Conservation (phyloP, 1,140 invertebrate genomes). For the Drosophila littoralis region DNA sequence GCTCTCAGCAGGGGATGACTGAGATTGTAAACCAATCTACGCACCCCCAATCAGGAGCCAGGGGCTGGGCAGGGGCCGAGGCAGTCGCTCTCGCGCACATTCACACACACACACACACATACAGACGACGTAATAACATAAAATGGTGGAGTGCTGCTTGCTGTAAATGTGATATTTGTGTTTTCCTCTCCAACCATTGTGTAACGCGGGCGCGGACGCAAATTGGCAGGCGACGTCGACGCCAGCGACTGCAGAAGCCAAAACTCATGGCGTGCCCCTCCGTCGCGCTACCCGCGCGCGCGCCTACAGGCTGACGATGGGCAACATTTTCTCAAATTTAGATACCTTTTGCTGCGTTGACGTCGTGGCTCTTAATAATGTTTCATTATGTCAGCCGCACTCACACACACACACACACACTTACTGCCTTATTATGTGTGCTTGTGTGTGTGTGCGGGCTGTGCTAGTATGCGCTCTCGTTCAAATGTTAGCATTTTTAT, state of each 20-base stretch:
- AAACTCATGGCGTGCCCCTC: constrained; percentile 44
- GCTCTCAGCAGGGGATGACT: constrained; percentile 64
- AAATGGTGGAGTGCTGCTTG: constrained; percentile 77
- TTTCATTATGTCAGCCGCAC: constrained; percentile 81
- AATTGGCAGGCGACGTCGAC: constrained; percentile 65
- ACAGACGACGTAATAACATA: constrained; percentile 54
- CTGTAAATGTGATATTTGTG: constrained; percentile 82
- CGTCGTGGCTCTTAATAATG: constrained; percentile 84
- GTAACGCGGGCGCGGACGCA: constrained; percentile 42
- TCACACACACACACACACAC: constrained; percentile 16
- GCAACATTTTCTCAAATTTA: constrained; percentile 79
- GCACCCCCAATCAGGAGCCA: constrained; percentile 22
- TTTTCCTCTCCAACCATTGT: constrained; percentile 62
- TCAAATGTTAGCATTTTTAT: constrained; percentile 84
- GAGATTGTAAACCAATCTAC: constrained; percentile 79
- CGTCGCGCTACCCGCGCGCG: neutral
- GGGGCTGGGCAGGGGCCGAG: constrained; percentile 5
- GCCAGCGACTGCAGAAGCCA: constrained; percentile 68
- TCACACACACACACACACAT: constrained; percentile 10
- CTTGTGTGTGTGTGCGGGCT: constrained; percentile 20
- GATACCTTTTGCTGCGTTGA: constrained; percentile 84
- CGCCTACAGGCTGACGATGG: neutral
- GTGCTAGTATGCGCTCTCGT: constrained; percentile 47
- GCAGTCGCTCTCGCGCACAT: neutral
- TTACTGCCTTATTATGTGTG: constrained; percentile 1